These are phyloP conservation scores for Apotomis turbidana DNA, from an alignment of 2,888 invertebrate species.

Conservation along the genomic window DNA sequence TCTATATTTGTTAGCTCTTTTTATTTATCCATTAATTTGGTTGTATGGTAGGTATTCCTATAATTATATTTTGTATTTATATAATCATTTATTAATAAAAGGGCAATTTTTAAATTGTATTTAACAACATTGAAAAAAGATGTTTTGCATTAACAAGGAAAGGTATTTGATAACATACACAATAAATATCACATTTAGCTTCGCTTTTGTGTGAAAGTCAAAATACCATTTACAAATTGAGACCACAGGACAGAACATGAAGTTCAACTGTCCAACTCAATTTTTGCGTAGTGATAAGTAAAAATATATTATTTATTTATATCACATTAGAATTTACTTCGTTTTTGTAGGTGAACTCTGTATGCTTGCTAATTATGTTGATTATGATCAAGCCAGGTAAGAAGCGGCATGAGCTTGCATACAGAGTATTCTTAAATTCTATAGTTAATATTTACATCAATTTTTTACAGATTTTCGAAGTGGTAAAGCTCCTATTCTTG, in stretches of 20 bases:
- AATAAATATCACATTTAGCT: too few species aligned
- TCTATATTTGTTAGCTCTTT: not conserved
- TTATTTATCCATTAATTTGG: not conserved
- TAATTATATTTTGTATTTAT: not conserved
- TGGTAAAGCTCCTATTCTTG: constrained; percentile 93
- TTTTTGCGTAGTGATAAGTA: too few species aligned
- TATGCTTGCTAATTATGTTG: constrained; percentile 27
- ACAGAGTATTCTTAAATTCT: constrained; percentile 36
- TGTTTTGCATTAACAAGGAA: too few species aligned
- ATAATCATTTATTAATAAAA: not conserved
- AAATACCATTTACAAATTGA: not conserved
- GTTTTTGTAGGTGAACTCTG: constrained; percentile 22
- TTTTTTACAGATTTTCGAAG: constrained; percentile 89
- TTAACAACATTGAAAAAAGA: too few species aligned
- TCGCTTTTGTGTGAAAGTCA: too few species aligned
- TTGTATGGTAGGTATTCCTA: not conserved
- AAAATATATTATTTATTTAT: not conserved
- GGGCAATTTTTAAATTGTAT: not conserved
- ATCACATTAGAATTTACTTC: not conserved
- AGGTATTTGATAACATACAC: too few species aligned
- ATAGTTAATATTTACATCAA: constrained; percentile 43
- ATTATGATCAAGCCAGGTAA: not conserved
- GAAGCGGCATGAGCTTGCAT: constrained; percentile 27
- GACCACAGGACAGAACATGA: not conserved
- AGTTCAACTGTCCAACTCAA: too few species aligned